phyloP scores from a whole-genome alignment of 2,888 invertebrate genomes.

The Brachyptera putata region DNA sequence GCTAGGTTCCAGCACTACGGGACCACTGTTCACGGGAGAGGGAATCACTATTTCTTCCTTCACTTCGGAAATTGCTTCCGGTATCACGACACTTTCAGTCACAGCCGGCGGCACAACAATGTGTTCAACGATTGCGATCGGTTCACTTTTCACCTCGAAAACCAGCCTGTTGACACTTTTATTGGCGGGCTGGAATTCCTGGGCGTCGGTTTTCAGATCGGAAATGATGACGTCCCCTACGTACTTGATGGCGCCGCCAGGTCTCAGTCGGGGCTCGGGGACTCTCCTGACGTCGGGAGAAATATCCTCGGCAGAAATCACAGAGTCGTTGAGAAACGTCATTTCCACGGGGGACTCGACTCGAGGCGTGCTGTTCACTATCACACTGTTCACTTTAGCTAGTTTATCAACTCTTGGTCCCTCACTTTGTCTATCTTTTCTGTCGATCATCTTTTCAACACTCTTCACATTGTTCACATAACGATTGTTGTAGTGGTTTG shows the following conservation, averaged over 20 bases:
- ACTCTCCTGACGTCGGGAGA: too few relatives aligned
- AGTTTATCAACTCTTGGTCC: too few relatives aligned
- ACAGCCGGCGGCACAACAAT: neutral
- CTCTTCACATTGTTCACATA: neutral
- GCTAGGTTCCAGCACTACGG: too few relatives aligned
- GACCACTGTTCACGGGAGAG: neutral
- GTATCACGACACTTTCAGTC: too few relatives aligned
- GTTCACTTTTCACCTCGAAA: neutral
- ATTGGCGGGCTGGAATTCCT: neutral
- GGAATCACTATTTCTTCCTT: too few relatives aligned
- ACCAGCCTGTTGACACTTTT: neutral
- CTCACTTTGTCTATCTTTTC: too few relatives aligned
- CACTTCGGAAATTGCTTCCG: too few relatives aligned
- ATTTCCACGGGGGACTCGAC: too few relatives aligned
- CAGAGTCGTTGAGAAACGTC: too few relatives aligned
- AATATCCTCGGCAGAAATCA: too few relatives aligned
- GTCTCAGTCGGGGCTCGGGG: neutral
- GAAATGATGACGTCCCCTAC: slow-evolving; percentile 6
- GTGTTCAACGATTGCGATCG: neutral
- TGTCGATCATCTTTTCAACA: too few relatives aligned
- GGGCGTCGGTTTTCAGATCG: slow-evolving; percentile 6
- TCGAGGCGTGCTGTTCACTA: neutral
- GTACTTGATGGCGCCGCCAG: neutral
- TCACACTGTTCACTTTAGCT: neutral
- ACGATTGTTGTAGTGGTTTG: neutral